phyloP scores from a whole-genome alignment of 2,888 invertebrate species.

The Philereme vetulata region DNA sequence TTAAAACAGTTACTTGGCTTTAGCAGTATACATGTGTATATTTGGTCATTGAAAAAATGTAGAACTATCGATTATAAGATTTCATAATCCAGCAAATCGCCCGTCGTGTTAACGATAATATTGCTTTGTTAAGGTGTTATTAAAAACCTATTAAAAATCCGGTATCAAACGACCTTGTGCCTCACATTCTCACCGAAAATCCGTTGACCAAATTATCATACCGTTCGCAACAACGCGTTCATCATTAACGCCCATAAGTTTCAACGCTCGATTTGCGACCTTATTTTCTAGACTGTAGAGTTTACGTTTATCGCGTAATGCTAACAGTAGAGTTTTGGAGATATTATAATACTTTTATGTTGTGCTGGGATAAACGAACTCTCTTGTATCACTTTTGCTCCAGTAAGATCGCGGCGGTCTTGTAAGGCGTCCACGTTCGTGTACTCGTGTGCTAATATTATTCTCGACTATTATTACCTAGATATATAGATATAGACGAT shows the following conservation, averaged over 20 bases:
- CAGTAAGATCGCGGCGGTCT: constrained; percentile 58
- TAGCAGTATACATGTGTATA: no score
- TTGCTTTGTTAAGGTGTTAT: constrained; percentile 26
- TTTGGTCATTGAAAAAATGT: neutral
- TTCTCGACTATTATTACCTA: constrained; percentile 45
- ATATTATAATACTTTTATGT: constrained; percentile 41
- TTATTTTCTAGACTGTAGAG: constrained; percentile 35
- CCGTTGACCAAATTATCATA: constrained; percentile 62
- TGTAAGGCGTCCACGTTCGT: constrained; percentile 56
- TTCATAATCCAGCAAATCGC: constrained; percentile 1
- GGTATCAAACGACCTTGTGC: constrained; percentile 59
- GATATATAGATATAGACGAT: no score
- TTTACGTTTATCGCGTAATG: constrained; percentile 21
- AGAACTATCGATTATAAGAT: neutral
- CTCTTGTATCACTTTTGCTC: constrained; percentile 43
- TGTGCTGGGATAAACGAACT: constrained; percentile 48
- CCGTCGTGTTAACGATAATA: constrained; percentile 14
- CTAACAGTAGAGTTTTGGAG: constrained; percentile 36
- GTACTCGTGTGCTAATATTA: constrained; percentile 46
- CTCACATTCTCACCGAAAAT: constrained; percentile 56
- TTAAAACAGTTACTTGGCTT: no score
- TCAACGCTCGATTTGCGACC: constrained; percentile 30
- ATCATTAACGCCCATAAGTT: constrained; percentile 23
- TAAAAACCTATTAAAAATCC: constrained; percentile 42
- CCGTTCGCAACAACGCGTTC: constrained; percentile 38